Conservation (phyloP, 2,113 vertebrate genomes). For the Puma concolor region DNA sequence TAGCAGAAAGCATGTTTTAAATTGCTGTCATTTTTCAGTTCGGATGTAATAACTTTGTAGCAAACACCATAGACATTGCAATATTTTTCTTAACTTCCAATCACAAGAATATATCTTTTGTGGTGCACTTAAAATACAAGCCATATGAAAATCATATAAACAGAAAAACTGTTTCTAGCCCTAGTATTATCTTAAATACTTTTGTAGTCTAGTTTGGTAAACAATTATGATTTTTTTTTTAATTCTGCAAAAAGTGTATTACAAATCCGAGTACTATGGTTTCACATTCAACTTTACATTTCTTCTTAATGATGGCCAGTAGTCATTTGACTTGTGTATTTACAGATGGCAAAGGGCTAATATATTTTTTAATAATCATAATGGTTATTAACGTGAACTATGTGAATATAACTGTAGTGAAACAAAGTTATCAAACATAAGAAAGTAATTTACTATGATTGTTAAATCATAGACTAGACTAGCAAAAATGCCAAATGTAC, state of each 20-base stretch:
- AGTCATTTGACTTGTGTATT: neutral
- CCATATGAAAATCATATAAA: neutral
- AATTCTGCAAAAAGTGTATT: neutral
- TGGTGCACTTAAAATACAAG: neutral
- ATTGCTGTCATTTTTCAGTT: slow-evolving; percentile 63
- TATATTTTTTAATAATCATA: neutral
- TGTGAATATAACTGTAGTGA: neutral
- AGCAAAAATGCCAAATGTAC: neutral
- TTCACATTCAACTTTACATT: neutral
- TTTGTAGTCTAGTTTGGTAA: neutral
- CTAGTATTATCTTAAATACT: neutral
- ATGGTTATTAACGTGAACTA: neutral
- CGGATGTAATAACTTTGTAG: slow-evolving; percentile 46
- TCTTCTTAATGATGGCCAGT: neutral
- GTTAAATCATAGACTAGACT: neutral
- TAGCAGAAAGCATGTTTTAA: slow-evolving; percentile 46
- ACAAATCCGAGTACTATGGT: neutral
- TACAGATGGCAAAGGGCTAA: neutral
- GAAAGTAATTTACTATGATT: neutral
- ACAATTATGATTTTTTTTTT: neutral
- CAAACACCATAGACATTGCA: neutral
- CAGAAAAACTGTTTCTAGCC: neutral
- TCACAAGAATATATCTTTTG: neutral
- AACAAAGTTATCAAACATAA: neutral
- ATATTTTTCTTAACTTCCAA: too few species aligned